phyloP scores from a whole-genome alignment of 2,113 vertebrate genomes.

The Sinocyclocheilus grahami region DNA sequence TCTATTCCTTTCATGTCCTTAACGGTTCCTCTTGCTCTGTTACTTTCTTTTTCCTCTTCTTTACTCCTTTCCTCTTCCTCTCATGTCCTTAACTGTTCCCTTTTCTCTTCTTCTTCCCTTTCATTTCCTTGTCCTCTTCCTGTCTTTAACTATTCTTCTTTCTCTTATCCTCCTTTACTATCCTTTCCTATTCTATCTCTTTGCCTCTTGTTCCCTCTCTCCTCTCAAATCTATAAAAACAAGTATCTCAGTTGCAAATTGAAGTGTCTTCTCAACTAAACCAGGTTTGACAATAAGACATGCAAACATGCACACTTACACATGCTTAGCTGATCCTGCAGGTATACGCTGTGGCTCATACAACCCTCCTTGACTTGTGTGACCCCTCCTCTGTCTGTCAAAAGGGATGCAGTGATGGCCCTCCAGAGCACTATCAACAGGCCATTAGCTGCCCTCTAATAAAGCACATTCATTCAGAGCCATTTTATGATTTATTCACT shows the following conservation, averaged over 20 bases:
- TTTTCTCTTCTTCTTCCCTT: not conserved
- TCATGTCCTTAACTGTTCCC: not conserved
- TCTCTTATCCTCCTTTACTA: not conserved
- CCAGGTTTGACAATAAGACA: not conserved
- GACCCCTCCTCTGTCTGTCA: slow-evolving; percentile 61
- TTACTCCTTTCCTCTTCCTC: not conserved
- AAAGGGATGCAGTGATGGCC: slow-evolving; percentile 67
- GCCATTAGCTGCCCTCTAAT: slow-evolving; percentile 76
- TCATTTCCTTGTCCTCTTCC: not conserved
- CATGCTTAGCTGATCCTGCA: slow-evolving; percentile 45
- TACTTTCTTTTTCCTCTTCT: not conserved
- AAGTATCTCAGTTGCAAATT: not conserved
- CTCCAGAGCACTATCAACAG: slow-evolving; percentile 71
- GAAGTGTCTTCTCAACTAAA: not conserved
- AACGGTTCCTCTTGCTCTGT: not conserved
- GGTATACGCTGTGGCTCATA: slow-evolving; percentile 63
- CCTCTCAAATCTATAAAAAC: too few relatives aligned
- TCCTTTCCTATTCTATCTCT: not conserved
- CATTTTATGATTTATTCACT: slow-evolving; percentile 72
- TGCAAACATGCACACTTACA: slow-evolving; percentile 44
- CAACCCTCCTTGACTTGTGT: slow-evolving; percentile 76
- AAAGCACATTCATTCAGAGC: slow-evolving; percentile 74
- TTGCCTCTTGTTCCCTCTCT: too few relatives aligned
- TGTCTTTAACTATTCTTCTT: too few relatives aligned
- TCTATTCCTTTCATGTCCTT: not conserved